Conservation (phyloP, 2,113 vertebrate species). For the Leucosticte australis region DNA sequence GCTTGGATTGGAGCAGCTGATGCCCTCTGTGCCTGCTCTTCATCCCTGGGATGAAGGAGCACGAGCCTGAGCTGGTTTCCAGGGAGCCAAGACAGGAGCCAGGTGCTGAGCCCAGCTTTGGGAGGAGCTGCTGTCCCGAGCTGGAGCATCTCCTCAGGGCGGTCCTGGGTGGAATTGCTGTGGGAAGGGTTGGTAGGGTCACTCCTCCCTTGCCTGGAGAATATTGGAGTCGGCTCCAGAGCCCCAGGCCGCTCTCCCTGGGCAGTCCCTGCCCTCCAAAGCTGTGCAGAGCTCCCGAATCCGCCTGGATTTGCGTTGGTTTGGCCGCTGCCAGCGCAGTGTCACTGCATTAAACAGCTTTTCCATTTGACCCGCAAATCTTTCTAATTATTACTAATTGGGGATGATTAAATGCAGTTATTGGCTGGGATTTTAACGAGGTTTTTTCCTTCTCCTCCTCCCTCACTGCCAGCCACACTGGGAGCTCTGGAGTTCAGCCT, state of each 20-base stretch:
- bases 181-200: not conserved
- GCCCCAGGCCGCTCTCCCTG: not conserved
- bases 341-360: not conserved
- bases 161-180: not conserved
- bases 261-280: not conserved
- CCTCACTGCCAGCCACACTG: slow-evolving; percentile 82
- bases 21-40: not conserved
- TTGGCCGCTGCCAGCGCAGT: not conserved
- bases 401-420: not conserved
- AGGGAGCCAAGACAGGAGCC: rapidly evolving
- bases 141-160: not conserved
- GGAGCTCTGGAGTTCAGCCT: slow-evolving; percentile 94
- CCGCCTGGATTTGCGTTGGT: rapidly evolving
- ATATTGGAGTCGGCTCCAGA: not conserved
- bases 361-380: not conserved
- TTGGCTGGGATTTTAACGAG: not conserved
- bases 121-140: rapidly evolving
- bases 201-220: not conserved
- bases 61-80: not conserved
- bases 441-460: not conserved
- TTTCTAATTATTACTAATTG: not conserved
- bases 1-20: not conserved
- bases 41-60: not conserved
- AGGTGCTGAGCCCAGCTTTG: rapidly evolving
- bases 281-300: not conserved